Conservation (phyloP, 37 sponge, comb jelly and placozoan genomes). For the Geodia barretti region DNA sequence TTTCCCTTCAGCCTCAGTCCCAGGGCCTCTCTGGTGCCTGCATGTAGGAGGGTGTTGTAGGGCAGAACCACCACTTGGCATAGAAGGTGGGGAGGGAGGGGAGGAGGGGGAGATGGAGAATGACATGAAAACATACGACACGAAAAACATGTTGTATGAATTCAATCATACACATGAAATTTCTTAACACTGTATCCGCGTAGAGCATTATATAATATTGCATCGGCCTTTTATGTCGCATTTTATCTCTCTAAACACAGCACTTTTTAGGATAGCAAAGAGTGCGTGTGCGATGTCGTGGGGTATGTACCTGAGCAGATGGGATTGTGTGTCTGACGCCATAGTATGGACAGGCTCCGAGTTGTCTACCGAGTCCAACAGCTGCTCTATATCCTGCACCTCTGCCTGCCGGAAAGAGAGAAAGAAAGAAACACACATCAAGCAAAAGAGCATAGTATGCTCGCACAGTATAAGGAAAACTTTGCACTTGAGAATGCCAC, state of each 20-base stretch:
- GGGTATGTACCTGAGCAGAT: slow-evolving; percentile 71
- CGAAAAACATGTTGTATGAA: background rate
- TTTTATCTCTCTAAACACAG: too few relatives aligned
- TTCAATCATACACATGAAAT: background rate
- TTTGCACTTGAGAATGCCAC: too few relatives aligned
- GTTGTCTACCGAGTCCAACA: slow-evolving; percentile 73
- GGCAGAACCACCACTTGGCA: slow-evolving; percentile 90
- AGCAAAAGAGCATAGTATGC: too few relatives aligned
- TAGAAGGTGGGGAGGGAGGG: background rate
- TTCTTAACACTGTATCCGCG: background rate
- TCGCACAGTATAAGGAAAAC: too few relatives aligned
- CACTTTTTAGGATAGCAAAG: too few relatives aligned
- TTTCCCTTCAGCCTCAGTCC: slow-evolving; percentile 84
- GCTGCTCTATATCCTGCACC: slow-evolving; percentile 93
- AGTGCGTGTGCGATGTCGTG: too few relatives aligned
- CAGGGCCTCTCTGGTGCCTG: slow-evolving; percentile 77
- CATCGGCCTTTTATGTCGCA: background rate
- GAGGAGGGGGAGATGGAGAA: background rate
- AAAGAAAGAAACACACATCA: background rate
- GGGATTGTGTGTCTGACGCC: slow-evolving; percentile 79
- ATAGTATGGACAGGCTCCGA: slow-evolving; percentile 95
- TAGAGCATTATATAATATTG: background rate
- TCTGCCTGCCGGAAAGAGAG: slow-evolving; percentile 44
- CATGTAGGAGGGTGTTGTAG: slow-evolving; percentile 93
- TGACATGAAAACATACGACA: background rate